Evolutionary conservation across 2,113 vertebrate genomes (phyloP).

Genomic region (Eretmochelys imbricata): DNA sequence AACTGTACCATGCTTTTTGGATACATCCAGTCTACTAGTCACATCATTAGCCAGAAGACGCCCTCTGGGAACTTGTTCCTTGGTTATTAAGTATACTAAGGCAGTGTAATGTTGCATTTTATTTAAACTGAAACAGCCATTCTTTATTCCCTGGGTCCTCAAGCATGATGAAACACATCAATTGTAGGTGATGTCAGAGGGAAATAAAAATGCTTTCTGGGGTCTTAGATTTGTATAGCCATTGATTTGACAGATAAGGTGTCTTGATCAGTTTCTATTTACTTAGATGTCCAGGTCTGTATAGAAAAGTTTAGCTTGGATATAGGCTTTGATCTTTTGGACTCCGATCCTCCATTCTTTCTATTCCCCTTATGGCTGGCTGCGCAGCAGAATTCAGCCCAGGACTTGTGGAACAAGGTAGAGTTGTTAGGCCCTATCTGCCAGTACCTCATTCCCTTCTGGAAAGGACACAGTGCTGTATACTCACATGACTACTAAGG

Average conservation of each 20-base stretch:
- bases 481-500: neutral
- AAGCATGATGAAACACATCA: neutral
- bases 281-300: no score
- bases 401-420: neutral
- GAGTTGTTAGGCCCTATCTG: neutral
- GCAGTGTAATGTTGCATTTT: constrained; percentile 17
- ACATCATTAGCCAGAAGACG: constrained; percentile 35
- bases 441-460: neutral
- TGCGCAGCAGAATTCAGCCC: neutral
- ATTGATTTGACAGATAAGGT: neutral
- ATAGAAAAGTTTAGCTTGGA: neutral
- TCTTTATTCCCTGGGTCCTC: neutral
- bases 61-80: constrained; percentile 41
- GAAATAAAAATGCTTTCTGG: neutral
- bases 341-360: neutral
- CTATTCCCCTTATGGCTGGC: neutral
- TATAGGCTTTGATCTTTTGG: neutral
- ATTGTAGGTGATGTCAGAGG: neutral
- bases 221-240: neutral
- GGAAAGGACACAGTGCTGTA: neutral
- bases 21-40: neutral
- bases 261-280: constrained; percentile 5
- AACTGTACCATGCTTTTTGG: neutral
- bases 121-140: neutral
- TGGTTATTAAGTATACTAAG: constrained; percentile 45